Base-by-base conservation (phyloP, 2,888 invertebrate species). In the Pemphredon lugubris region DNA sequence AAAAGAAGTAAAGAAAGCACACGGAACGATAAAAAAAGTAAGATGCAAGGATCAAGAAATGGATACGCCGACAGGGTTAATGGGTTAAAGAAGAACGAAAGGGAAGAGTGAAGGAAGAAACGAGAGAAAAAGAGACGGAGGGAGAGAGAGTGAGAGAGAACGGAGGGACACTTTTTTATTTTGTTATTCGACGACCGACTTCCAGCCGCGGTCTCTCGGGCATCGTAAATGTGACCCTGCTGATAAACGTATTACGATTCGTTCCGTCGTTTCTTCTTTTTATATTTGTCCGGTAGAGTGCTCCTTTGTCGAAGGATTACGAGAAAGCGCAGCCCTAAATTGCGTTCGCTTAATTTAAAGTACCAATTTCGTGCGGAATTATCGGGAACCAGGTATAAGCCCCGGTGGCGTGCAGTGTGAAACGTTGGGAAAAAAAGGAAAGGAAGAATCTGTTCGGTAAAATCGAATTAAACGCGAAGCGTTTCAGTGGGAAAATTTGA, bases 181-280 rank as follows among this genome's bases (percentile, higher is more conserved):
- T 48, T 44, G n/a, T 40, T 53, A 23, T 14, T 9, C 21, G 48
- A 16, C 40, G 67, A 51, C 57, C 65, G 70, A 71, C 45, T 55
- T 55, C 58, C 61, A 37, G 13, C 63, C 54, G 32, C 44, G 26
- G 32, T 37, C 73, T 73, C 63, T 11, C 9, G 55, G 51, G 63
- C 51, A 26, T 57, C 74, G 67, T 75, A 63, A 75, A 67, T 40
- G 50, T 40, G 47, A 42, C 67, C 63, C 37, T 37, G 16, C 23
- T 48, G 67, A 75, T 72, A 75, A 75, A 59, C 42, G 48, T 37
- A 39, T 75, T 63, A 58, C 57, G 57, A 71, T 51, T 48, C 32
- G 44, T 64, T 51, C 59, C 39, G 6, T 26, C 20, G 7, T 40
- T 59, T 59, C 16, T 23, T 13, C 37, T 21, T 30, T 30, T 65